Conservation (phyloP, 2,888 invertebrate species). For the Leptodirus hochenwartii region DNA sequence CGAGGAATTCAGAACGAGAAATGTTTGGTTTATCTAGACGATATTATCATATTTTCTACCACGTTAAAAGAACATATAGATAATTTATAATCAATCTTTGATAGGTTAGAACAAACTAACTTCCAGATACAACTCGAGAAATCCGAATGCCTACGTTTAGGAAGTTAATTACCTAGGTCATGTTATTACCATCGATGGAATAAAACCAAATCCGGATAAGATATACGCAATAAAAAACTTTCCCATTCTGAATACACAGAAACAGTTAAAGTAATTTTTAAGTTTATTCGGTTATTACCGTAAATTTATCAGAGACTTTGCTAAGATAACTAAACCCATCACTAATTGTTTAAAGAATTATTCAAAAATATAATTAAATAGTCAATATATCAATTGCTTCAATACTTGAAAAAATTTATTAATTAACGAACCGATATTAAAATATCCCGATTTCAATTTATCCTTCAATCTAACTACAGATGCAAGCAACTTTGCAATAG, state of each 20-base stretch:
- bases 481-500: constrained; percentile 9
- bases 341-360: constrained; percentile 6
- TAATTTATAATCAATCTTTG: constrained; percentile 12
- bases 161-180: constrained; percentile 9
- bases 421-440: constrained; percentile 2
- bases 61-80: constrained; percentile 11
- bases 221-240: constrained; percentile 7
- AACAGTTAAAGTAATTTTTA: constrained; percentile 8
- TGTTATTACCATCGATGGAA: constrained; percentile 8
- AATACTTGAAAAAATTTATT: constrained; percentile 6
- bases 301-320: constrained; percentile 3
- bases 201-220: constrained; percentile 10
- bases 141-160: constrained; percentile 7
- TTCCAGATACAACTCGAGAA: constrained; percentile 14
- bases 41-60: constrained; percentile 13
- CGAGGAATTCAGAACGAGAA: constrained; percentile 10
- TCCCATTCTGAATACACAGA: constrained; percentile 8
- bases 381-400: background rate
- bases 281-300: constrained; percentile 3
- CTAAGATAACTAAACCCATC: constrained; percentile 4
- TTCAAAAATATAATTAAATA: constrained; percentile 1
- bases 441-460: constrained; percentile 8
- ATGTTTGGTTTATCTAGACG: constrained; percentile 15
- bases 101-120: constrained; percentile 10
- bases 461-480: constrained; percentile 7